Conservation (phyloP, 2,797 vertebrate species). For the Danio aesculapii region DNA sequence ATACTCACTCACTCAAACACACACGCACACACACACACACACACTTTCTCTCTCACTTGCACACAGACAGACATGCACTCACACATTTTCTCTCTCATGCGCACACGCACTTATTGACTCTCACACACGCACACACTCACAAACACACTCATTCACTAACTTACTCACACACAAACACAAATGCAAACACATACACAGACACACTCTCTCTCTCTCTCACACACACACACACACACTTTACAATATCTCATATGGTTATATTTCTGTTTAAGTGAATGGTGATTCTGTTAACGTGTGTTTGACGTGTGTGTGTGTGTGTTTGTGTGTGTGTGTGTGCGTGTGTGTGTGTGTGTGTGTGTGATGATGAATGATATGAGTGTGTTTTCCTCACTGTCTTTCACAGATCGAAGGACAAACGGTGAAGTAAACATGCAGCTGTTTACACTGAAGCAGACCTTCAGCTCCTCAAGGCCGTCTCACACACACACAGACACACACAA, state of each 20-base stretch:
- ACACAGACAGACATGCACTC: too few species aligned
- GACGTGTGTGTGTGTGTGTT: neutral
- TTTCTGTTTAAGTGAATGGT: neutral
- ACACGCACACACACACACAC: too few species aligned
- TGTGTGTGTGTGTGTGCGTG: neutral
- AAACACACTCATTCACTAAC: too few species aligned
- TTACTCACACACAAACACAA: too few species aligned
- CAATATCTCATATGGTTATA: neutral
- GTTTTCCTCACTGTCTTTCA: neutral
- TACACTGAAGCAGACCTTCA: neutral
- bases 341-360: neutral
- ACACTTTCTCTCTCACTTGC: too few species aligned
- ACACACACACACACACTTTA: slow-evolving; percentile 1
- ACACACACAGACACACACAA: neutral
- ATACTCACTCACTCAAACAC: too few species aligned
- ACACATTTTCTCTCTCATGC: too few species aligned
- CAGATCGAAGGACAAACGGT: neutral
- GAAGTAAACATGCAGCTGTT: slow-evolving; percentile 14
- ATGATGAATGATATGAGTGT: neutral
- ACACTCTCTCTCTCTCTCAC: too few species aligned
- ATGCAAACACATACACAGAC: too few species aligned
- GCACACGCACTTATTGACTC: too few species aligned
- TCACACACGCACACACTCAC: too few species aligned
- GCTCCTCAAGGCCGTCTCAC: neutral
- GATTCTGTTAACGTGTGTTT: neutral